phyloP scores from a whole-genome alignment of 2,888 invertebrate genomes.

The Aspidapion aeneum region DNA sequence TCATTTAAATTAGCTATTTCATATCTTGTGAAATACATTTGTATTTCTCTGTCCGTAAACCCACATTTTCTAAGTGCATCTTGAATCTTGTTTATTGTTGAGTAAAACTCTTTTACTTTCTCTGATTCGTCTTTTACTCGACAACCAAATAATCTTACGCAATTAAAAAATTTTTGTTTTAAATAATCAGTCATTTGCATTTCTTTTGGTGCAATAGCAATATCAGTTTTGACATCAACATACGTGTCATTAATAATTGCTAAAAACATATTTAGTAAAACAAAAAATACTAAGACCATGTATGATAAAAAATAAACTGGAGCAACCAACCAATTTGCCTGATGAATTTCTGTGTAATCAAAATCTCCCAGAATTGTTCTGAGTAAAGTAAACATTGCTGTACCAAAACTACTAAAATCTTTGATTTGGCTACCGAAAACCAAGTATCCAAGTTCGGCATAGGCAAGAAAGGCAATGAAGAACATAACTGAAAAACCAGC shows the following conservation, averaged over 20 bases:
- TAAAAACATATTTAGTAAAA: slow-evolving; percentile 76
- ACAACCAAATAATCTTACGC: slow-evolving; percentile 48
- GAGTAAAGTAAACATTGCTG: slow-evolving; percentile 64
- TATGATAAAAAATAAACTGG: slow-evolving; percentile 73
- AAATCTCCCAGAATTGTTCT: slow-evolving; percentile 75
- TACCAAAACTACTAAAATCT: slow-evolving; percentile 51
- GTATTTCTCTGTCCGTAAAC: slow-evolving; percentile 61
- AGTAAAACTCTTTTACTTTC: slow-evolving; percentile 33
- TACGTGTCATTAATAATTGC: slow-evolving; percentile 80
- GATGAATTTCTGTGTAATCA: slow-evolving; percentile 64
- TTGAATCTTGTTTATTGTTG: slow-evolving; percentile 40
- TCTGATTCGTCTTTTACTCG: slow-evolving; percentile 25
- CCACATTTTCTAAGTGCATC: slow-evolving; percentile 48
- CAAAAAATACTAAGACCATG: slow-evolving; percentile 75
- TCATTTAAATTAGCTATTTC: slow-evolving; percentile 50
- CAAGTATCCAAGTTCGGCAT: slow-evolving; percentile 69
- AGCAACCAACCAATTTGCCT: slow-evolving; percentile 64
- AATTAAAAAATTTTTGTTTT: slow-evolving; percentile 52
- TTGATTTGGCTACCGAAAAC: slow-evolving; percentile 62
- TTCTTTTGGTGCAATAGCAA: slow-evolving; percentile 49
- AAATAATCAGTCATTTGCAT: slow-evolving; percentile 60
- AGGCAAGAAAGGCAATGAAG: slow-evolving; percentile 72
- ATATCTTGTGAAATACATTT: slow-evolving; percentile 63
- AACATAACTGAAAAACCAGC: slow-evolving; percentile 74
- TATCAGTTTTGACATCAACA: slow-evolving; percentile 67